Evolutionary conservation across 1,140 invertebrate genomes (phyloP).

Genomic region (Vanessa tameamea): DNA sequence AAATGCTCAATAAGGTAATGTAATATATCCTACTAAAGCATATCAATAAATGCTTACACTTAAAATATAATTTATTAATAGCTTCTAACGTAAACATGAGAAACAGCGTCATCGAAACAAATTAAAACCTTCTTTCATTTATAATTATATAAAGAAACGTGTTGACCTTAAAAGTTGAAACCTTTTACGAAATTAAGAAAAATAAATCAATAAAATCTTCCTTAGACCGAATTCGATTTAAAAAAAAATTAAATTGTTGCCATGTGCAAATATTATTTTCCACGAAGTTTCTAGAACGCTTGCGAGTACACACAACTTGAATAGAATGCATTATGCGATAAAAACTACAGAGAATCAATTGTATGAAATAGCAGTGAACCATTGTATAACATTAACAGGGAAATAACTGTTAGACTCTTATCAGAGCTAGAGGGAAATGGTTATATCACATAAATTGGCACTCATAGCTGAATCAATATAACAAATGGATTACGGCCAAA

Average conservation of each 20-base stretch:
- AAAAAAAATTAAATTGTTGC: too few relatives aligned
- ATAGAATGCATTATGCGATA: neutral
- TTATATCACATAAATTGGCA: neutral
- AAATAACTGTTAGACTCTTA: neutral
- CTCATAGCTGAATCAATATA: neutral
- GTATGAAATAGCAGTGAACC: slow-evolving; percentile 1
- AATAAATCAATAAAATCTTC: neutral
- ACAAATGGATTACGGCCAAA: slow-evolving; percentile 4
- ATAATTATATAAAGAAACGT: too few relatives aligned
- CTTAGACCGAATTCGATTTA: too few relatives aligned
- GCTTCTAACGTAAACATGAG: too few relatives aligned
- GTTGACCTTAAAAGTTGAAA: too few relatives aligned
- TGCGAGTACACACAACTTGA: neutral
- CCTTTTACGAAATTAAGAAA: neutral
- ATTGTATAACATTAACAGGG: neutral
- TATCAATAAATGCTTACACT: too few relatives aligned
- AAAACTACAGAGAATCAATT: slow-evolving; percentile 3
- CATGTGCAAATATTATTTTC: too few relatives aligned
- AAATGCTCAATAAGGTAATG: too few relatives aligned
- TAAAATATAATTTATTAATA: too few relatives aligned
- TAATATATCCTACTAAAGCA: too few relatives aligned
- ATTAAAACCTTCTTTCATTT: too few relatives aligned
- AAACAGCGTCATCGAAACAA: too few relatives aligned
- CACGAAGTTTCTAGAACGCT: neutral
- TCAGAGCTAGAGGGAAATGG: neutral